Evolutionary conservation across 2,797 vertebrate genomes (phyloP).

Genomic region (Phyllotis vaccarum): DNA sequence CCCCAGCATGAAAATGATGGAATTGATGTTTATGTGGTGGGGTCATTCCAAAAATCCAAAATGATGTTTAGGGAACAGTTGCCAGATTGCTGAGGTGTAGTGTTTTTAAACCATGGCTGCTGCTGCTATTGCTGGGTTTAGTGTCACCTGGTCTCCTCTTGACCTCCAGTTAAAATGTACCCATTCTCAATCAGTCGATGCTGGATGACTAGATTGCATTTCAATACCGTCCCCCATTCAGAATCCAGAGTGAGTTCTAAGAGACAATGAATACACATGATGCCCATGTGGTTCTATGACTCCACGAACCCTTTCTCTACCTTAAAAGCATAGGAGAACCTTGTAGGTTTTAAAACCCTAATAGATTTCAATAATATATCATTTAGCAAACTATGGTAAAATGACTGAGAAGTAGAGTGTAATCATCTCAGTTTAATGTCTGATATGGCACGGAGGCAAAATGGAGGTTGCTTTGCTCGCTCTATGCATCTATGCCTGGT

Average conservation of each 20-base stretch:
- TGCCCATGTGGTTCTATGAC: background rate
- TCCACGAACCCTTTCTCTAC: background rate
- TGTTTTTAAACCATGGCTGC: background rate
- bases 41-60: background rate
- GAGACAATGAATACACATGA: background rate
- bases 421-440: background rate
- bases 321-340: background rate
- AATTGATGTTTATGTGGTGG: background rate
- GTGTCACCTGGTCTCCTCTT: background rate
- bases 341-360: background rate
- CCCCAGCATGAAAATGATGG: background rate
- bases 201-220: background rate
- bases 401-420: background rate
- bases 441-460: background rate
- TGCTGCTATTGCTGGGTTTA: background rate
- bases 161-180: constrained; percentile 22
- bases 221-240: background rate
- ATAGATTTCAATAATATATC: background rate
- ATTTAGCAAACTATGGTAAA: background rate
- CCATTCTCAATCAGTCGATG: background rate
- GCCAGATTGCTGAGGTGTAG: background rate
- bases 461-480: too few species aligned
- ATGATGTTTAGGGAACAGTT: background rate
- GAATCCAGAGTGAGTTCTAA: background rate
- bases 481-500: accelerated